Base-by-base conservation (phyloP, 2,888 invertebrate genomes). In the Ennomos quercinarius region DNA sequence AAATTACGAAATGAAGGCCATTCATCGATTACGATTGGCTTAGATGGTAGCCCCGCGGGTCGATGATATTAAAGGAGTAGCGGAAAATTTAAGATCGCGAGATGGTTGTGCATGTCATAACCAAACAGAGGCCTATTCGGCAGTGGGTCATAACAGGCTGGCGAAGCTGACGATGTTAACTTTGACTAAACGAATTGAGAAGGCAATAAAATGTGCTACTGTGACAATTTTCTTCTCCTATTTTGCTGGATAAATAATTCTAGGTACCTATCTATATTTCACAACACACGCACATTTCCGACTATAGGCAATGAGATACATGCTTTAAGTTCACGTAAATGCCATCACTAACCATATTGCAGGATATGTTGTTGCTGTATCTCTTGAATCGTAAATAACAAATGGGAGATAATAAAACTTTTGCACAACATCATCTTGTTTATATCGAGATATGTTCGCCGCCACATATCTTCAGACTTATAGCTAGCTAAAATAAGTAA, bases 311-410 rank as follows among this genome's bases (percentile, higher is more conserved):
- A 51, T 51, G 60, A 51, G 55, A 55, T 54, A 54, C 47, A 60
- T 48, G 43, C 51, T 55, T 48, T 61, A 47, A 61, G 55, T 61
- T 61, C 68, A 74, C 67, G 71, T 76, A 76, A 68, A 68, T 66
- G 57, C 71, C 69, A 72, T 75, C 73, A 66, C 71, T 64, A 72
- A 76, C 70, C 72, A 72, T 78, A 81, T 78, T 77, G 74, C 76
- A 77, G 74, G 77, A 78, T 78, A 78, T 88, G 87, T 88, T 88
- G 84, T 88, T 86, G 81, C 76, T 79, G 78, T 73, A 78, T 83
- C 83, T 83, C 81, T 83, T 88, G 80, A 87, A 77, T 81, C 87
- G 89, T 87, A 89, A 87, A 86, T 89, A 90, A 91, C 83, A 86
- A 88, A 89, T 86, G 85, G 84, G 78, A 72, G 76, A 77, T 77